phyloP scores from a whole-genome alignment of 2,888 invertebrate species.

The Xestia ashworthii region DNA sequence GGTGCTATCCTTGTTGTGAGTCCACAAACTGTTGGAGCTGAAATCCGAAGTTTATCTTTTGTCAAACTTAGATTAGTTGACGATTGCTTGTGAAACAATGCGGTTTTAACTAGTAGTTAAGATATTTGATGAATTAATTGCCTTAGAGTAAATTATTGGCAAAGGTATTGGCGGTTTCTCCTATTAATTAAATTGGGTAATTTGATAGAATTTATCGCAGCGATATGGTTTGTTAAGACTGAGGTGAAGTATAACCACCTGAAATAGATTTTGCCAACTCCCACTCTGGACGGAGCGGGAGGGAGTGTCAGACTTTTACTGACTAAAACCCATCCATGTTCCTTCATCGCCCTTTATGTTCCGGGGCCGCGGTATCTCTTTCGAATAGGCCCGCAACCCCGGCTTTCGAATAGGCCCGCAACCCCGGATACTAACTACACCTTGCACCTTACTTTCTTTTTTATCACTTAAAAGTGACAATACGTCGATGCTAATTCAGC shows the following conservation, averaged over 20 bases:
- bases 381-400: too few species aligned
- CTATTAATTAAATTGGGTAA: slow-evolving; percentile 71
- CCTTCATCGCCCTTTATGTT: too few species aligned
- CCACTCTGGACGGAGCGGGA: too few species aligned
- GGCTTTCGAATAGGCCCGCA: too few species aligned
- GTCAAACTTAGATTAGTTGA: slow-evolving; percentile 54
- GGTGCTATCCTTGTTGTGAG: slow-evolving; percentile 8
- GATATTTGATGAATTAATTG: slow-evolving; percentile 74
- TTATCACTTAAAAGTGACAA: background rate
- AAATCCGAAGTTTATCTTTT: slow-evolving; percentile 49
- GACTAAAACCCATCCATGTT: too few species aligned
- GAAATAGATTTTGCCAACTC: slow-evolving; percentile 56
- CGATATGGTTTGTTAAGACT: slow-evolving; percentile 51
- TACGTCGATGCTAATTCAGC: background rate
- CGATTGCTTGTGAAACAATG: slow-evolving; percentile 60
- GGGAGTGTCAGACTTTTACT: too few species aligned
- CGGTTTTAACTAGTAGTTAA: slow-evolving; percentile 61
- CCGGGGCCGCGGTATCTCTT: too few species aligned
- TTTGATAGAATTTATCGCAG: slow-evolving; percentile 66
- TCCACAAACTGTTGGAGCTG: slow-evolving; percentile 21
- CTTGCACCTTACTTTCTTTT: background rate
- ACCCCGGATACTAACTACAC: background rate
- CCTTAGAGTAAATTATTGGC: slow-evolving; percentile 70
- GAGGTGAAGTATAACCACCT: slow-evolving; percentile 53
- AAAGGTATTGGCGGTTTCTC: slow-evolving; percentile 73